Evolutionary conservation across 2,797 vertebrate genomes (phyloP), one percentile per base, ranked within the genome.

Genomic region (Taenioides sp.): DNA sequence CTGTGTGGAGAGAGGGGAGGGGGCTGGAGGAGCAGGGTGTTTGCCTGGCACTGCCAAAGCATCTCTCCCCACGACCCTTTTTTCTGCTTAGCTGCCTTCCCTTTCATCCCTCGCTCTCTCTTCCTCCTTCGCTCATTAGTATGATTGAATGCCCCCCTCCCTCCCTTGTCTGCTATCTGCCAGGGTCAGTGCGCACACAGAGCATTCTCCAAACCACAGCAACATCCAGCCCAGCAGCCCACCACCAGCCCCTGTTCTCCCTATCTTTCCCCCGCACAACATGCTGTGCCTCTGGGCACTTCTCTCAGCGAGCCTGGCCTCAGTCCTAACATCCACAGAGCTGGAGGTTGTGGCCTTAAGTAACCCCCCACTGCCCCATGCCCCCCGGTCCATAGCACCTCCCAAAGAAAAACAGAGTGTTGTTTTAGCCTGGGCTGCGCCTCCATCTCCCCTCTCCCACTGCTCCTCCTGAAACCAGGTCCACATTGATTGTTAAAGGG

Each of bases 401-500:
- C 74, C 20, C 0, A 27, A 66, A 49, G n/a, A 78, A 65, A 82
- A 72, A 70, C 43, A 75, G 73, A 76, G 65, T 59, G 54, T 69
- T 67, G 66, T 67, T 77, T 66, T 77, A 80, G 70, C 59, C 27
- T 70, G 59, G 11, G 0, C 43, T 58, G 52, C 59, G 67, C 67
- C 66, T 73, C 78, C 62, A 74, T 65, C 67, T 49, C 78, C 73
- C 80, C 73, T 68, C 64, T 80, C 75, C 80, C 75, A 68, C 52
- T 67, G 40, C 81, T 71, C 75, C 70, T 70, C 62, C 76, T 73
- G 62, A 78, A 78, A 87, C 78, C 80, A 77, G 69, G 83, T 82
- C 80, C 61, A 71, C 77, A 91, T 91, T 77, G 92, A 93, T 92
- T 90, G 84, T 69, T 84, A 86, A 82, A 78, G 79, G 87, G 85